Evolutionary conservation across 53 echinoderm and acorn worm genomes (phyloP).

Genomic region (Echinarachnius parma): DNA sequence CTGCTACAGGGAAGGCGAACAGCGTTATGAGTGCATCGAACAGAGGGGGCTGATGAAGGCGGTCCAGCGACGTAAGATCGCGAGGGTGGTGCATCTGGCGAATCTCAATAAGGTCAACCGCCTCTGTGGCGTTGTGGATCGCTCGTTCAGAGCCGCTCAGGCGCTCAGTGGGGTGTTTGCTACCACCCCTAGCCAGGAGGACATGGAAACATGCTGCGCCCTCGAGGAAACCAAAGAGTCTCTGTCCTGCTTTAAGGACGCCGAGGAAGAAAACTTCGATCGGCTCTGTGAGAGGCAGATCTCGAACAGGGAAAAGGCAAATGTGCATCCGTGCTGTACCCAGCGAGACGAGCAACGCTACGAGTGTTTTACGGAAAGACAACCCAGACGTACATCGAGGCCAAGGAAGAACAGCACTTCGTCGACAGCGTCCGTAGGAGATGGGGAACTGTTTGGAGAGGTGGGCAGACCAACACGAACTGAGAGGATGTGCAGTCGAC

Average conservation of each 20-base stretch:
- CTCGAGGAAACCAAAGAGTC: slow-evolving; percentile 7
- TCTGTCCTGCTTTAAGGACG: slow-evolving; percentile 11
- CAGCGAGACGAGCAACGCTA: background rate
- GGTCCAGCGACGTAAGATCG: background rate
- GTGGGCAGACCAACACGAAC: background rate
- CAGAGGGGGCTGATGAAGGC: background rate
- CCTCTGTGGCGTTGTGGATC: slow-evolving; percentile 8
- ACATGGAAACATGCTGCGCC: slow-evolving; percentile 12
- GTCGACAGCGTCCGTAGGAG: too few species aligned
- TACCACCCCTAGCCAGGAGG: background rate
- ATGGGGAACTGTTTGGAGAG: too few species aligned
- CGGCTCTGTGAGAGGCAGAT: slow-evolving; percentile 2
- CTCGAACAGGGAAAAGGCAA: background rate
- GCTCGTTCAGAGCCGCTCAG: background rate
- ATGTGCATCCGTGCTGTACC: slow-evolving; percentile 18
- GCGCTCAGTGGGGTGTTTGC: background rate
- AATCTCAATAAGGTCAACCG: slow-evolving; percentile 19
- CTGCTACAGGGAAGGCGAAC: background rate
- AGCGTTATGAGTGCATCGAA: slow-evolving; percentile 11
- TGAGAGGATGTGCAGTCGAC: background rate
- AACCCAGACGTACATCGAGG: background rate
- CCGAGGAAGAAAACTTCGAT: slow-evolving; percentile 11
- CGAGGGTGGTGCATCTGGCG: too few species aligned
- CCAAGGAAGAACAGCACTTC: too few species aligned
- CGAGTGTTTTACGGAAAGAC: background rate